Conservation (phyloP, 2,113 vertebrate species). For the Hemiprocne comata region DNA sequence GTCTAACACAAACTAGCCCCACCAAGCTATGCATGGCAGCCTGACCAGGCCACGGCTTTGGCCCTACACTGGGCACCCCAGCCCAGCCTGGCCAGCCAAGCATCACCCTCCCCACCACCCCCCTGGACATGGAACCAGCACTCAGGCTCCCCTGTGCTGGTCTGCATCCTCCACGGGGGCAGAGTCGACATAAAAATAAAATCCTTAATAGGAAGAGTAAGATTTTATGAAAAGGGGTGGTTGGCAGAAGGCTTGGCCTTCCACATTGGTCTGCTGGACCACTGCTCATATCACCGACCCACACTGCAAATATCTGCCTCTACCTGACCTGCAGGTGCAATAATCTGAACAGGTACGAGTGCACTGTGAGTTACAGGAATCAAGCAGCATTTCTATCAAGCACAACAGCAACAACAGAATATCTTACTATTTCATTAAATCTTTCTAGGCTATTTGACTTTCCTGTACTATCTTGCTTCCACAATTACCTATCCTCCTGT, state of each 20-base stretch:
- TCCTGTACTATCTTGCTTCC: not conserved
- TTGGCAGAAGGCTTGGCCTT: not conserved
- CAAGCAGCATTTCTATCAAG: not conserved
- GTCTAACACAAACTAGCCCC: not conserved
- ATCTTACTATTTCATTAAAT: not conserved
- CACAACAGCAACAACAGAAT: not conserved
- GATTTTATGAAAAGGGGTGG: not conserved
- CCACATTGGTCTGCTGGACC: not conserved
- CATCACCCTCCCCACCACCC: not conserved
- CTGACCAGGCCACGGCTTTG: not conserved
- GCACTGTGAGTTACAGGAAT: not conserved
- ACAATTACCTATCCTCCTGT: not conserved
- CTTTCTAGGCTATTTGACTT: not conserved
- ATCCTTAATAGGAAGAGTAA: not conserved
- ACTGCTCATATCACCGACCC: not conserved
- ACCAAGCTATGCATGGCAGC: not conserved
- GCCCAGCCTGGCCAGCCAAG: rapidly evolving
- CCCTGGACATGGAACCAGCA: rapidly evolving
- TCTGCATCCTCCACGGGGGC: not conserved
- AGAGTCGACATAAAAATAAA: not conserved
- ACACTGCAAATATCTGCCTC: not conserved
- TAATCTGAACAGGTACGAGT: not conserved
- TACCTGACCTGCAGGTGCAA: not conserved
- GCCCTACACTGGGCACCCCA: rapidly evolving
- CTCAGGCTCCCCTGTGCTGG: rapidly evolving